Evolutionary conservation across 1,140 invertebrate genomes (phyloP).

Genomic region (Lordiphosa stackelbergi): DNA sequence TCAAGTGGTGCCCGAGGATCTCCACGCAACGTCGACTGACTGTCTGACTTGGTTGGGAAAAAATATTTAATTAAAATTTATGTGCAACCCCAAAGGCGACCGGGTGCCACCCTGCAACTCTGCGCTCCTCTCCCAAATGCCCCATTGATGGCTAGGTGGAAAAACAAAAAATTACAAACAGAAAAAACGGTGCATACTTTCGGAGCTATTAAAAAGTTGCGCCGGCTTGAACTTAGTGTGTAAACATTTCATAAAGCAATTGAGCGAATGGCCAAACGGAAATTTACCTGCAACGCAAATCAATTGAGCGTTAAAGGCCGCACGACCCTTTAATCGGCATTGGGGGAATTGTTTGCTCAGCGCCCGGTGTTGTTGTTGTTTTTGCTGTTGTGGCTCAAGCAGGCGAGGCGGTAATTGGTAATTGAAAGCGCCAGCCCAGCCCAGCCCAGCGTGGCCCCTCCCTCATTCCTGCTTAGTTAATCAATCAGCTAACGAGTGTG

Average conservation of each 20-base stretch:
- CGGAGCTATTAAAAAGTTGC: constrained; percentile 56
- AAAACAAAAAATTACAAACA: constrained; percentile 39
- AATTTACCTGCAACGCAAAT: constrained; percentile 66
- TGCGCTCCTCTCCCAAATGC: constrained; percentile 7
- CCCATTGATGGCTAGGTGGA: constrained; percentile 8
- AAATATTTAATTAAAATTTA: constrained; percentile 76
- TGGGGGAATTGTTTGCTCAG: constrained; percentile 2
- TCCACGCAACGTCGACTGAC: constrained; percentile 28
- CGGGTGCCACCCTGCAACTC: constrained; percentile 2
- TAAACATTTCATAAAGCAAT: too few relatives aligned
- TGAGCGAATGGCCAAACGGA: constrained; percentile 6
- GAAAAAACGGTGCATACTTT: constrained; percentile 46
- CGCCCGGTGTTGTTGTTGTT: neutral
- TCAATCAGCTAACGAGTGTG: constrained; percentile 27
- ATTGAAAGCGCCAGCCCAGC: constrained; percentile 46
- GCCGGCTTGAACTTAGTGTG: neutral
- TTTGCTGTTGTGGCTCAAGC: neutral
- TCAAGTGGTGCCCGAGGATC: constrained; percentile 16
- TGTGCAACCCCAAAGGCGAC: constrained; percentile 50
- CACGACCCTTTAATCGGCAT: neutral
- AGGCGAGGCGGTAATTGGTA: constrained; percentile 30
- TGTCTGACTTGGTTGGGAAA: constrained; percentile 35
- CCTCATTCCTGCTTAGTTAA: constrained; percentile 40
- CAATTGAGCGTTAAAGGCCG: constrained; percentile 66
- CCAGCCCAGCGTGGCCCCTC: too few relatives aligned